Evolutionary conservation across 2,113 vertebrate genomes (phyloP).

Genomic region (Oophaga pumilio): DNA sequence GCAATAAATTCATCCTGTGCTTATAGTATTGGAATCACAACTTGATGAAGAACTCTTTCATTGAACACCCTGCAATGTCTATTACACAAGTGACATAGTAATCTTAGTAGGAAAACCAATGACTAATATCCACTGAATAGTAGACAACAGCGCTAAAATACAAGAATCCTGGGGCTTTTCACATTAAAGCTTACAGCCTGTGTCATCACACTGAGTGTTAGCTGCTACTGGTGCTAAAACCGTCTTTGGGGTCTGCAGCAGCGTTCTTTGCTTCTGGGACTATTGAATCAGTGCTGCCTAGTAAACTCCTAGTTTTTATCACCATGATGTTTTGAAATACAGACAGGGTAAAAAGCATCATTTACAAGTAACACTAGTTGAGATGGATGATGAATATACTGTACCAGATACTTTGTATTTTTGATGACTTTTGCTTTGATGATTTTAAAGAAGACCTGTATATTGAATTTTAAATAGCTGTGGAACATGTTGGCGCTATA

Average conservation of each 20-base stretch:
- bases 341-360: constrained; percentile 14
- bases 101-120: not conserved
- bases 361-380: not conserved
- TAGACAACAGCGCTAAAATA: not conserved
- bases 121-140: not conserved
- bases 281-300: not conserved
- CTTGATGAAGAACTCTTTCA: not conserved
- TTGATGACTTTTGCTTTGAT: not conserved
- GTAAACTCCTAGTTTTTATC: constrained; percentile 18
- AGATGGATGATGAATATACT: not conserved
- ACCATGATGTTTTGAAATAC: constrained; percentile 8
- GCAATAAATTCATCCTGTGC: not conserved
- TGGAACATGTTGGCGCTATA: no score
- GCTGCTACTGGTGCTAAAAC: not conserved
- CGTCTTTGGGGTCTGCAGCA: constrained; percentile 4
- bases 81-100: not conserved
- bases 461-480: no score
- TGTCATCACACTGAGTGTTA: not conserved
- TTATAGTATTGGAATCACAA: not conserved
- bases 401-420: not conserved
- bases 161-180: not conserved
- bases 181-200: not conserved
- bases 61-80: not conserved
- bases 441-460: not conserved
- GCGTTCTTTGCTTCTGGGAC: constrained; percentile 1